Percentiles rank a stretch among this genome's conserved stretches.
Conservation (phyloP, 2,113 vertebrate genomes). For the Colius striatus region DNA sequence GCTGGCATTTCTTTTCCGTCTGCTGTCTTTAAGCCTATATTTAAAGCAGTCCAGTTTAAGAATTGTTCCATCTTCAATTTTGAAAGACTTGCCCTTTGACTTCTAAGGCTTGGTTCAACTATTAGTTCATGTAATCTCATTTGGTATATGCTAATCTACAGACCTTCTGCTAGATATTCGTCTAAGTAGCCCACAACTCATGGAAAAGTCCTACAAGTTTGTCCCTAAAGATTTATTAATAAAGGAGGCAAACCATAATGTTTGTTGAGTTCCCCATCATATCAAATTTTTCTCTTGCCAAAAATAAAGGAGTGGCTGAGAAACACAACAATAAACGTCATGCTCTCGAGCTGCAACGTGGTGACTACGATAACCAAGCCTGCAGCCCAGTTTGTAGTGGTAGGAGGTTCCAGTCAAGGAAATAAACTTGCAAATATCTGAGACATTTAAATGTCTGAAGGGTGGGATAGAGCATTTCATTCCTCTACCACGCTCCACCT, state of each 20-base stretch:
- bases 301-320: neutral
- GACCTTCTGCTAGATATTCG: neutral
- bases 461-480: neutral
- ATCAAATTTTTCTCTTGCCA: neutral
- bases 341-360: neutral
- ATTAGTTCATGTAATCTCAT: neutral
- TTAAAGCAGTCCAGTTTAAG: neutral
- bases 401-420: neutral
- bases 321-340: neutral
- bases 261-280: neutral
- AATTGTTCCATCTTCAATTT: neutral
- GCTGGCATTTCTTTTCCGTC: neutral
- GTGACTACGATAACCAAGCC: fast-evolving
- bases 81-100: neutral
- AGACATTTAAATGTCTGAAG: neutral
- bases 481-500: neutral
- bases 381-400: neutral
- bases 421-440: neutral
- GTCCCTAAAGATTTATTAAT: neutral
- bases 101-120: neutral
- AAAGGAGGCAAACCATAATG: neutral
- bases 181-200: neutral
- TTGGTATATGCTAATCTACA: neutral
- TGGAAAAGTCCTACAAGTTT: neutral
- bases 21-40: neutral